Conservation (phyloP, 2,113 vertebrate species). For the Ctenodactylus gundi region DNA sequence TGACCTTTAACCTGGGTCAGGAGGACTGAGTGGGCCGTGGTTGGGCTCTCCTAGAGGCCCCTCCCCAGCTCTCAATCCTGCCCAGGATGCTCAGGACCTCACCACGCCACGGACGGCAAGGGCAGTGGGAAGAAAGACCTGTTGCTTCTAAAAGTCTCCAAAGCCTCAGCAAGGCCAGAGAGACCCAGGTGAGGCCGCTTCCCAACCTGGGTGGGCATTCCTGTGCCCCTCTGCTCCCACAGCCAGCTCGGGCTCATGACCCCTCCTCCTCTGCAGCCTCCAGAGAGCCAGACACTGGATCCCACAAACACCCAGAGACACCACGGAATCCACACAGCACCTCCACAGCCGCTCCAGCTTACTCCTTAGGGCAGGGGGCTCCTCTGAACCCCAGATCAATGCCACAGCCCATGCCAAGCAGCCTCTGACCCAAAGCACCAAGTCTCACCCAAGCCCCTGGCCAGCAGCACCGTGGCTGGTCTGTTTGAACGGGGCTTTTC, state of each 20-base stretch:
- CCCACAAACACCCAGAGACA: not conserved
- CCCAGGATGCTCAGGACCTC: no score
- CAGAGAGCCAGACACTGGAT: no score
- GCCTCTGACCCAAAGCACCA: not conserved
- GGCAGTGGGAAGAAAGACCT: not conserved
- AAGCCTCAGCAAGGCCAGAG: no score
- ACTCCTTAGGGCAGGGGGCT: rapidly evolving
- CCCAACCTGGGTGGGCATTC: no score
- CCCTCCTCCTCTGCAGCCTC: not conserved
- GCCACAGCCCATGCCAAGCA: not conserved
- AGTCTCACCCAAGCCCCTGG: rapidly evolving
- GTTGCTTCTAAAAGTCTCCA: rapidly evolving
- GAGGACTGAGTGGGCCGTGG: not conserved
- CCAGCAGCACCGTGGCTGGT: not conserved
- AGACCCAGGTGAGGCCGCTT: no score
- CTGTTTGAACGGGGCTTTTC: not conserved
- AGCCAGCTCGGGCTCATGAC: not conserved
- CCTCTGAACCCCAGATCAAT: not conserved
- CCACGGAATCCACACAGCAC: rapidly evolving
- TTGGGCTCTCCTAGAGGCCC: not conserved
- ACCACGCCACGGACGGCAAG: not conserved
- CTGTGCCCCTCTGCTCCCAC: rapidly evolving
- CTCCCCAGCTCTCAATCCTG: not conserved
- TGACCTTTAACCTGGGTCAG: not conserved
- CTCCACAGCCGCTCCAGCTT: not conserved